A percentile compares a stretch with the other conserved stretches of the same genome.
Evolutionary conservation across 2,113 vertebrate genomes (phyloP).

Genomic region (Ranitomeya imitator): DNA sequence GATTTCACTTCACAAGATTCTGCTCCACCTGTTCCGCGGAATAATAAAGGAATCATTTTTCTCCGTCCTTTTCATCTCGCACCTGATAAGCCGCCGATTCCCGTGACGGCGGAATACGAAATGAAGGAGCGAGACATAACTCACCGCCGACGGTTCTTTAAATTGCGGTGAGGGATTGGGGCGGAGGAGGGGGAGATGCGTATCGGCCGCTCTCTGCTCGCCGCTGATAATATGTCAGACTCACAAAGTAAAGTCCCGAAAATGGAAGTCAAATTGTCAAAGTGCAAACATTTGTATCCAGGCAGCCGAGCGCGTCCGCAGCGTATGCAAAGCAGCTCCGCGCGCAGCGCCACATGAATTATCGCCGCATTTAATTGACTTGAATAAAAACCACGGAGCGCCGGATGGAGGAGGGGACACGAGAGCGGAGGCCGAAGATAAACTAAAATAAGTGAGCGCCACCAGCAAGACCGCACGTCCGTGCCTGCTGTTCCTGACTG

Average conservation of each 20-base stretch:
- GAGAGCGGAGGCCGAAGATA: too few relatives aligned
- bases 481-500: too few relatives aligned
- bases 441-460: too few relatives aligned
- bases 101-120: not conserved
- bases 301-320: not conserved
- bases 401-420: not conserved
- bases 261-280: constrained; percentile 14
- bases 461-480: too few relatives aligned
- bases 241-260: constrained; percentile 6
- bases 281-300: constrained; percentile 14
- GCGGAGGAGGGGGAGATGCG: not conserved
- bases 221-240: constrained; percentile 35
- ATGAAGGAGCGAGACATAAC: not conserved
- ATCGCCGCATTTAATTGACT: constrained; percentile 31
- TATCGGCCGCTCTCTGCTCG: constrained; percentile 14
- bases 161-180: constrained; percentile 21
- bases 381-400: constrained; percentile 1
- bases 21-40: not conserved
- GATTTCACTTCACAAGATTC: not conserved
- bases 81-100: constrained; percentile 28
- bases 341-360: not conserved
- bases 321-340: constrained; percentile 13
- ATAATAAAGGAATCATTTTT: constrained; percentile 26
- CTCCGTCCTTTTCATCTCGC: constrained; percentile 12
- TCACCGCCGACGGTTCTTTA: constrained; percentile 3